Percentiles rank a stretch among this genome's conserved stretches.
These are phyloP conservation scores for Centropyge bicolor DNA, from an alignment of 2,797 vertebrate species.

Conservation along the genomic window DNA sequence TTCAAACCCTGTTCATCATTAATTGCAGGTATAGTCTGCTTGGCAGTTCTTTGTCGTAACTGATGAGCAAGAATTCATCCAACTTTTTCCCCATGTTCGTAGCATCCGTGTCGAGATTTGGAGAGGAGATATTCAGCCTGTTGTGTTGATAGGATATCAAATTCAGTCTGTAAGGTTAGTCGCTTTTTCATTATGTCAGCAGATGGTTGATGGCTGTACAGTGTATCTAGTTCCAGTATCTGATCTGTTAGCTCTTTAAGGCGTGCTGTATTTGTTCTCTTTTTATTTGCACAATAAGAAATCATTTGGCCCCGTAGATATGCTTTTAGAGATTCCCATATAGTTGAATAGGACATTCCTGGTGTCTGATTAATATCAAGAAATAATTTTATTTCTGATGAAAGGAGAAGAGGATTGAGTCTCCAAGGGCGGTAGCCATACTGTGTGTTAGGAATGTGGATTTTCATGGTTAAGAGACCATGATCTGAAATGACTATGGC, in stretches of 20 bases:
- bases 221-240: too few relatives aligned
- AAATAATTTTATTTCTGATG: neutral
- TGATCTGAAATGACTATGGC: neutral
- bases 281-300: neutral
- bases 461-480: neutral
- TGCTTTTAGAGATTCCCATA: neutral
- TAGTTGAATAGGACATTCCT: neutral
- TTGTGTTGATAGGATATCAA: too few relatives aligned
- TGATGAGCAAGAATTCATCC: too few relatives aligned
- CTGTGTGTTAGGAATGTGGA: neutral
- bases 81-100: too few relatives aligned
- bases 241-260: conserved; percentile 4
- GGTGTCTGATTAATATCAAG: neutral
- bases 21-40: too few relatives aligned
- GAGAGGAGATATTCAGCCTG: too few relatives aligned
- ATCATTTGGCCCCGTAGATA: neutral
- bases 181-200: too few relatives aligned
- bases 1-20: too few relatives aligned
- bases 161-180: too few relatives aligned
- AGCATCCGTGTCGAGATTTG: too few relatives aligned
- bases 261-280: neutral
- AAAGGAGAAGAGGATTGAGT: neutral
- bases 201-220: too few relatives aligned
- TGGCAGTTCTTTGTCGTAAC: too few relatives aligned
- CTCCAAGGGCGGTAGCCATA: neutral